Percentiles rank a stretch among this genome's conserved stretches.
These are phyloP conservation scores for Petrosia ficiformis DNA, from an alignment of 37 sponge, comb jelly and placozoan genomes.

Conservation along the genomic window DNA sequence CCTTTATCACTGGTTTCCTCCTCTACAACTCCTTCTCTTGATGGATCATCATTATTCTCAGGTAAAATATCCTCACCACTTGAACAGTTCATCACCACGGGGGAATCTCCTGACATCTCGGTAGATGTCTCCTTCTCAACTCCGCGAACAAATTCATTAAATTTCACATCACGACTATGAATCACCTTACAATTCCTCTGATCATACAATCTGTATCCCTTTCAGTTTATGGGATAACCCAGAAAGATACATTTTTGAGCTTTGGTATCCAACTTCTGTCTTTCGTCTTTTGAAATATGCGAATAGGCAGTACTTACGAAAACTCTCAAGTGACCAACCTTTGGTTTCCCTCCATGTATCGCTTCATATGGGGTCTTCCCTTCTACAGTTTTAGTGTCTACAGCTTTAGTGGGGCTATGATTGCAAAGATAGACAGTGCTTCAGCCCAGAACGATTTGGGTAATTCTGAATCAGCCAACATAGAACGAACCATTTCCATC, in stretches of 20 bases:
- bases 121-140: background rate
- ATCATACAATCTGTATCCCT: constrained; percentile 33
- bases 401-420: constrained; percentile 27
- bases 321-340: constrained; percentile 17
- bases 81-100: no score
- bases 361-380: constrained; percentile 36
- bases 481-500: constrained; percentile 21
- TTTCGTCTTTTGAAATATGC: constrained; percentile 19
- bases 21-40: background rate
- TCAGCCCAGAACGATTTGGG: constrained; percentile 29
- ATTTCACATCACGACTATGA: constrained; percentile 22
- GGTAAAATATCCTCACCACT: background rate
- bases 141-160: background rate
- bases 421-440: constrained; percentile 29
- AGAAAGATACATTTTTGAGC: constrained; percentile 19
- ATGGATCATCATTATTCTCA: constrained; percentile 8
- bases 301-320: constrained; percentile 18
- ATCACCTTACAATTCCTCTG: constrained; percentile 2
- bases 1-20: background rate
- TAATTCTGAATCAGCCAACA: constrained; percentile 28
- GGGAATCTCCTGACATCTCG: background rate
- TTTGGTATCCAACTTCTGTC: constrained; percentile 21
- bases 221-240: constrained; percentile 19
- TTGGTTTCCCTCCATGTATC: constrained; percentile 8
- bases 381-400: background rate